Percentiles rank a stretch among this genome's conserved stretches.
These are phyloP conservation scores for Diabrotica undecimpunctata DNA, from an alignment of 1,140 invertebrate species.

Conservation along the genomic window DNA sequence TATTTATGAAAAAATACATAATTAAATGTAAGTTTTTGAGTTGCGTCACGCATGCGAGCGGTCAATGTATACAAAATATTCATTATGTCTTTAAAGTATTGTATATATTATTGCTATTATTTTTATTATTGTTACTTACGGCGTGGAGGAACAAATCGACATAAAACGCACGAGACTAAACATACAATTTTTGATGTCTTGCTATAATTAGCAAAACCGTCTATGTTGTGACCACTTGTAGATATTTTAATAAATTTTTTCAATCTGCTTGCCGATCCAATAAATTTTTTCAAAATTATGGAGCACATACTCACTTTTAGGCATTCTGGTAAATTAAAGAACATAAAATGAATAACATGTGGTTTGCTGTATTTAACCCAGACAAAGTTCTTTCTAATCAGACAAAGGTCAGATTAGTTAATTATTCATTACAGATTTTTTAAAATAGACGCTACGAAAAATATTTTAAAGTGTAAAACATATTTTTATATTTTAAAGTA, in stretches of 20 bases:
- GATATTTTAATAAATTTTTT: background rate
- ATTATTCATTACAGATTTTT: too few species aligned
- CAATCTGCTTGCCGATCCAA: background rate
- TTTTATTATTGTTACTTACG: slow-evolving; percentile 35
- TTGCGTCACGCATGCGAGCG: slow-evolving; percentile 20
- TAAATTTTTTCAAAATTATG: too few species aligned
- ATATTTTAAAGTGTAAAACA: too few species aligned
- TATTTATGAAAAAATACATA: slow-evolving; percentile 20
- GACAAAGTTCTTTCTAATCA: too few species aligned
- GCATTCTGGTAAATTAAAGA: too few species aligned
- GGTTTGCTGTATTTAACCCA: too few species aligned
- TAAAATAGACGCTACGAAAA: too few species aligned
- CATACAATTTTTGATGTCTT: too few species aligned
- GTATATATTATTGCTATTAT: slow-evolving; percentile 37
- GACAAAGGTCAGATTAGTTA: too few species aligned
- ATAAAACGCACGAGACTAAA: background rate
- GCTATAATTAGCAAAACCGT: background rate
- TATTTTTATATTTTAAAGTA: too few species aligned
- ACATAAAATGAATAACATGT: too few species aligned
- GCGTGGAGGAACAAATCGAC: slow-evolving; percentile 24
- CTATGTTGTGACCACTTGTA: background rate
- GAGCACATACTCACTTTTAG: too few species aligned
- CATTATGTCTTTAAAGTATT: slow-evolving; percentile 39
- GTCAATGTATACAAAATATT: slow-evolving; percentile 40
- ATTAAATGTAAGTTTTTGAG: slow-evolving; percentile 31